Evolutionary conservation across 1,140 invertebrate species (phyloP).

Genomic region (Phymastichus coffea): DNA sequence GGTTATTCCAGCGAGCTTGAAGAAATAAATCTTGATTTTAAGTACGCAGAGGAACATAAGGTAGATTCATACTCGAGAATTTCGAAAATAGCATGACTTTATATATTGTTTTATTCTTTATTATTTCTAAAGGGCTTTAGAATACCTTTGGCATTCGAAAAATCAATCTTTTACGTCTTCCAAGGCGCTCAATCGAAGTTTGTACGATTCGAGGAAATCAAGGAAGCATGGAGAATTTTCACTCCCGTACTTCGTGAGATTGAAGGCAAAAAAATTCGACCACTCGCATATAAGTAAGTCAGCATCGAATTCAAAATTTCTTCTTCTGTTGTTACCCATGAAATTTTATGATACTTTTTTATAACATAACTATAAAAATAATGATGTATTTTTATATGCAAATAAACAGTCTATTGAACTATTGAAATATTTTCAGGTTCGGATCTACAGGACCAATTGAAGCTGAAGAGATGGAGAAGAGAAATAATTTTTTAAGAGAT

Average conservation of each 20-base stretch:
- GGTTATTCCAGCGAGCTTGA: conserved; percentile 95
- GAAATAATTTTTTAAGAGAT: conserved; percentile 6
- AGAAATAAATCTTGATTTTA: conserved; percentile 96
- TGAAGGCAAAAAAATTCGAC: no score
- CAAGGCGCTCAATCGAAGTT: conserved; percentile 98
- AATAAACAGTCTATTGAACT: no score
- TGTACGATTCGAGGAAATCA: conserved; percentile 93
- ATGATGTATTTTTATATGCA: no score
- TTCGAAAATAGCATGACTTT: no score
- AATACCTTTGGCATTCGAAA: conserved; percentile 96
- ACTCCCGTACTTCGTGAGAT: conserved; percentile 91
- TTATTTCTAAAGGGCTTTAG: conserved; percentile 65
- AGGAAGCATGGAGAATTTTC: conserved; percentile 98
- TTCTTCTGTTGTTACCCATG: no score
- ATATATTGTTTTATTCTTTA: neutral
- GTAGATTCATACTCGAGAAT: no score
- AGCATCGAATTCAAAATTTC: no score
- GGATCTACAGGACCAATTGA: conserved; percentile 6
- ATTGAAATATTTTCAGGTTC: conserved; percentile 8
- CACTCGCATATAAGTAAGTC: no score
- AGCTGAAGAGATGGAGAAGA: conserved; percentile 6
- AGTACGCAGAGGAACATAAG: conserved; percentile 88
- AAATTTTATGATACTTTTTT: no score
- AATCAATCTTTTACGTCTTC: conserved; percentile 95
- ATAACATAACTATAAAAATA: no score